These are phyloP conservation scores for mouse (Mus musculus) DNA, from an alignment of 2,113 vertebrate species.

Conservation along the genomic window GRCm39 chr6:21042001-21042500, in stretches of 20 bases:
- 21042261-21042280: background rate
- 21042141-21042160: background rate
- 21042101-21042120: background rate
- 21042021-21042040: background rate
- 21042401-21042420: background rate
- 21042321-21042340: background rate
- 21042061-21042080: background rate
- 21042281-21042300: background rate
- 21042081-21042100: background rate
- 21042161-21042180: background rate
- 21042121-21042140: background rate
- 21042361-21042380: background rate
- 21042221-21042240: background rate
- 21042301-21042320: background rate
- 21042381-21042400: background rate
- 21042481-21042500: background rate
- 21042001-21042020: background rate
- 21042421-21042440: constrained; percentile 1
- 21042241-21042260: background rate
- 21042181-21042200: background rate
- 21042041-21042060: background rate
- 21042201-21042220: background rate
- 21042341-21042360: background rate
- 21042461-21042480: background rate
- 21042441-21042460: background rate